phyloP scores from a whole-genome alignment of 2,797 vertebrate species.

The Vipera ursinii region DNA sequence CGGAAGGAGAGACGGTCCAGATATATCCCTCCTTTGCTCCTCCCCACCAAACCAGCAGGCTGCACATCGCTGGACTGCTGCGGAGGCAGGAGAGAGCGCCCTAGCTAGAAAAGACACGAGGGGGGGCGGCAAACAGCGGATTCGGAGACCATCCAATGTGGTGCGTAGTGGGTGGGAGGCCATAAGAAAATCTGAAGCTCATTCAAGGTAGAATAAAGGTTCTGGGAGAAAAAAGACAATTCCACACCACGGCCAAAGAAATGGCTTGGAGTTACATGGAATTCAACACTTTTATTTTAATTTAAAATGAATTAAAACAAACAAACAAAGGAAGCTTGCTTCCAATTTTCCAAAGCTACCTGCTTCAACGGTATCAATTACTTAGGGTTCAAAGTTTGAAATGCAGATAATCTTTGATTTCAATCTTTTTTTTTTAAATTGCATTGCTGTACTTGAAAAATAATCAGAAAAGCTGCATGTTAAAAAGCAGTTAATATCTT shows the following conservation, averaged over 20 bases:
- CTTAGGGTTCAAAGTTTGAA: neutral
- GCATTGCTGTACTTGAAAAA: neutral
- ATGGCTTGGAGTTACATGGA: neutral
- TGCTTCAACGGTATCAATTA: neutral
- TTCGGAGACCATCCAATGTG: neutral
- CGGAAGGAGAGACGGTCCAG: slow-evolving; percentile 41
- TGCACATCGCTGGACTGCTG: neutral
- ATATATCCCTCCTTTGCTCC: slow-evolving; percentile 9
- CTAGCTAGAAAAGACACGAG: neutral
- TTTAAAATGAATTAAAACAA: neutral
- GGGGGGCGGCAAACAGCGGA: neutral
- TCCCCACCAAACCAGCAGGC: neutral
- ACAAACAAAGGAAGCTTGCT: neutral
- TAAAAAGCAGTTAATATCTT: neutral
- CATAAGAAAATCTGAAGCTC: neutral
- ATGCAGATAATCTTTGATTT: neutral
- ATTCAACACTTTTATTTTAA: neutral
- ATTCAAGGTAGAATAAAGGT: neutral
- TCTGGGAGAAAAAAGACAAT: neutral
- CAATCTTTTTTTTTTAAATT: neutral
- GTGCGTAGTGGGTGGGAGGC: neutral
- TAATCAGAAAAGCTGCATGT: neutral
- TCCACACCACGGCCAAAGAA: neutral
- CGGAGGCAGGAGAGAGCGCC: neutral
- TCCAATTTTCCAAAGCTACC: neutral